Evolutionary conservation across 2,888 invertebrate species (phyloP), one percentile per base, ranked within the genome.

Genomic region (Rhagonycha lutea): DNA sequence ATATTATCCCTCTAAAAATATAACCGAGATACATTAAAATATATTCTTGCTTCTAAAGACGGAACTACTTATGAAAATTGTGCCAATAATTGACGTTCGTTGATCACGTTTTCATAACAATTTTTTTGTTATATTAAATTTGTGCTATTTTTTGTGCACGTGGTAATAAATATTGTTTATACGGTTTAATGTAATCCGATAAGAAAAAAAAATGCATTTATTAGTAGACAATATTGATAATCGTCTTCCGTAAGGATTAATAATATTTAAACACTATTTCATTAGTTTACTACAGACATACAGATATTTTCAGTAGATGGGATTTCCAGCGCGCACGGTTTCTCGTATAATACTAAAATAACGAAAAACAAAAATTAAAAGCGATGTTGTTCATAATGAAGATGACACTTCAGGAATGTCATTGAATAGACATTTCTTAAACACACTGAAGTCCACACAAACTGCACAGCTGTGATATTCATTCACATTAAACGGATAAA

Each of bases 41-140:
- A 81, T 80, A 79, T 77, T 80, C 81, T 76, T 76, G 78, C 78
- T 79, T 78, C 82, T 82, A 82, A 81, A 82, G 75, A 78, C 78
- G 77, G 80, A 77, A 82, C 81, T 82, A 65, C 77, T 79, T 65
- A 24, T 18, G 79, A 81, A 79, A 80, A 81, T 80, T 80, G 81
- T 82, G 82, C 82, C 82, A 82, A 82, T 82, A 79, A 81, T 78
- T 82, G 82, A 82, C 82, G 81, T 81, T 80, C 77, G 76, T 78
- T 67, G 75, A 72, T 73, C 70, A 76, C 73, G 76, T 76, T 76
- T 73, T 70, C 69, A 23, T 69, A 74, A 73, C 72, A 73, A 69
- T 70, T 73, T 73, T 73, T 76, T 76, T 76, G 68, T 67, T 70
- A 72, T 28, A 69, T 61, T 32, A 23, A 74, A 70, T 73, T 73